Evolutionary conservation across 2,888 invertebrate genomes (phyloP), one percentile per base, ranked within the genome.

Genomic region (Masnerella sp.): DNA sequence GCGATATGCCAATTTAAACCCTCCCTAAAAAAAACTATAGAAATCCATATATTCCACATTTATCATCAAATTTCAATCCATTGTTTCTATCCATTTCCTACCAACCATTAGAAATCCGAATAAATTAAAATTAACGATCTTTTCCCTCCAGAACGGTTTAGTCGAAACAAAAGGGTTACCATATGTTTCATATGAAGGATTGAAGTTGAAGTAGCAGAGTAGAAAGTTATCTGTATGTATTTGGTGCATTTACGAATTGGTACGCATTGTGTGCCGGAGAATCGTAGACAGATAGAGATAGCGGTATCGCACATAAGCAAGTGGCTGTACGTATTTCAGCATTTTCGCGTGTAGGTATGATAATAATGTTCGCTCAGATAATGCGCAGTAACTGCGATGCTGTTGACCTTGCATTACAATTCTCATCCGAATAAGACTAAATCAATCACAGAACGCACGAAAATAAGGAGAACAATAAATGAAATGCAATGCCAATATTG

Each of bases 341-440:
- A 64, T 52, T 45, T 54, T 64, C 36, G 54, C 64, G 34, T 25
- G 36, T 43, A 38, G 28, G 45, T 20, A 65, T 36, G 47, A 64
- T 64, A 61, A 62, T 62, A 64, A 49, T 30, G 47, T 30, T 14
- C 28, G 8, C 12, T 38, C 45, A 65, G 77, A 81, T 83, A 83
- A 81, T 80, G 78, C 79, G 80, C 79, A 80, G 80, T 79, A 78
- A 70, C 77, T 68, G 73, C 75, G 76, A 79, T 83, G 81, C 79
- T 83, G 81, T 83, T 83, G 82, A 84, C 84, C 84, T 84, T 84
- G 84, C 78, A 72, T 79, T 75, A 77, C 78, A 78, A 77, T 75
- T 77, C 69, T 72, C 51, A 62, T 73, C 2, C 9, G 14, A 38
- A 54, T 28, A 25, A 47, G 9, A 54, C 28, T 30, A 17, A 54